Conservation (phyloP, 2,888 invertebrate species). For the Barypeithes pellucidus region DNA sequence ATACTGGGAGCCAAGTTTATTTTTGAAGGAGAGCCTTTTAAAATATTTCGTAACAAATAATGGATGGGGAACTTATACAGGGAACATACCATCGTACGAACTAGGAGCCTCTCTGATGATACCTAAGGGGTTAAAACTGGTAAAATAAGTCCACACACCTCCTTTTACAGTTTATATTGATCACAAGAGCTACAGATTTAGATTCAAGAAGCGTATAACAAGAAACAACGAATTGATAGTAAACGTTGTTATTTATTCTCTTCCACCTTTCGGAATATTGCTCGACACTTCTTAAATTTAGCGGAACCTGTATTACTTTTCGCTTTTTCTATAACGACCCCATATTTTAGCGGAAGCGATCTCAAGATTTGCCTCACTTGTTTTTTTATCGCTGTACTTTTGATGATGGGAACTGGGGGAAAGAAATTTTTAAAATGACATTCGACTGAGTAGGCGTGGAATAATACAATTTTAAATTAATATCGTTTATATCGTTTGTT, state of each 20-base stretch:
- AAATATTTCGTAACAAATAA: too few relatives aligned
- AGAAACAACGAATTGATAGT: too few relatives aligned
- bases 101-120: too few relatives aligned
- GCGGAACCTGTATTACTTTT: slow-evolving; percentile 29
- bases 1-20: too few relatives aligned
- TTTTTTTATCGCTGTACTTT: slow-evolving; percentile 34
- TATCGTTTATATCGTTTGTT: background rate
- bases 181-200: too few relatives aligned
- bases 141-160: too few relatives aligned
- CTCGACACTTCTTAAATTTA: slow-evolving; percentile 33
- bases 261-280: slow-evolving; percentile 14
- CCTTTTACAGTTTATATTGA: too few relatives aligned
- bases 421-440: background rate
- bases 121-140: too few relatives aligned
- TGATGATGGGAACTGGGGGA: slow-evolving; percentile 20
- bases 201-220: too few relatives aligned
- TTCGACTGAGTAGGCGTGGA: slow-evolving; percentile 15
- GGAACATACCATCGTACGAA: too few relatives aligned
- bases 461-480: slow-evolving; percentile 20
- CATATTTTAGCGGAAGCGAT: slow-evolving; percentile 26
- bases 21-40: too few relatives aligned
- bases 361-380: slow-evolving; percentile 9
- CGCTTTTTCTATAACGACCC: slow-evolving; percentile 32
- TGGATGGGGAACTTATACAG: too few relatives aligned
- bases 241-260: slow-evolving; percentile 7